Base-by-base conservation (phyloP, 2,888 invertebrate genomes). In the Craniophora ligustri region DNA sequence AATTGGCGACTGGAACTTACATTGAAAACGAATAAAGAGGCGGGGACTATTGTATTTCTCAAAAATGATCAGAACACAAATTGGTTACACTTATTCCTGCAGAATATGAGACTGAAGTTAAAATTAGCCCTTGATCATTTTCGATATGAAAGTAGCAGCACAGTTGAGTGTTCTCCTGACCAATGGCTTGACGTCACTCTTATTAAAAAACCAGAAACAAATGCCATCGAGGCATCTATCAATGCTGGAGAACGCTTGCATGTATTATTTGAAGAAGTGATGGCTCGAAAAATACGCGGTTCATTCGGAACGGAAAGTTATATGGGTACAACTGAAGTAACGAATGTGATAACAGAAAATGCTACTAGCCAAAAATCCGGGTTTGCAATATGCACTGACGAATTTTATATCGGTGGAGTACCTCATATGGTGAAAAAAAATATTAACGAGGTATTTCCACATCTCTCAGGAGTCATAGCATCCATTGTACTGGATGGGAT, bases 151-250 rank as follows among this genome's bases (percentile, higher is more conserved):
- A 81, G 79, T 41, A 85, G 78, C 40, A 92, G 89, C 62, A 82
- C 84, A n/a, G 76, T 78, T 2, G 90, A 92, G 56, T 86, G 76
- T 60, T 75, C 73, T 4, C 78, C 83, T 1, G 84, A 87, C 39
- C 85, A 89, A 59, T 94, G 94, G 94, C 64, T 93, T 31, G 89
- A 93, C 65, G 54, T 94, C 7, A 70, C 66, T 1, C 21, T 94
- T 31, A 71, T 76, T 21, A 92, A 90, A 68, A 85, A 86, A 61
- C 80, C 63, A 30, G 82, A 84, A 11, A 77, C 79, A 23, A 84
- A 84, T 54, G 82, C 86, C n/a, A 82, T 94, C n/a, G 92, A 92
- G 75, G 84, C 85, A 1, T 72, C 81, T 13, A 79, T 93, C 11
- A 93, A 94, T 71, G 75, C 76, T 2, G 85, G 79, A 30, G 92